phyloP scores from a whole-genome alignment of 2,113 vertebrate species.

The Campylomormyrus numenius region DNA sequence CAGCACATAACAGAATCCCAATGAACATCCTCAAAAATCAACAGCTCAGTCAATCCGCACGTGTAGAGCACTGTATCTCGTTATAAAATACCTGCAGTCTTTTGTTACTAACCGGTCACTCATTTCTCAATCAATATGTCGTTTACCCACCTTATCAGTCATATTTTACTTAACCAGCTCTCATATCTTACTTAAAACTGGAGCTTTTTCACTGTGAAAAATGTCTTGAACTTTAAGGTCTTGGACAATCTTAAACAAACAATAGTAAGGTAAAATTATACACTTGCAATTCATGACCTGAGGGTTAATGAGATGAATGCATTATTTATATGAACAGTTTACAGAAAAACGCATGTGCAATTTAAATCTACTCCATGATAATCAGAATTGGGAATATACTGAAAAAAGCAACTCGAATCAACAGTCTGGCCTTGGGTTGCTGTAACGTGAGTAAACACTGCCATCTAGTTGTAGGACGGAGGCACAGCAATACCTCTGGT shows the following conservation, averaged over 20 bases:
- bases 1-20: constrained; percentile 1
- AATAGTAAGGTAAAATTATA: not conserved
- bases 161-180: not conserved
- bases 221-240: not conserved
- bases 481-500: not conserved
- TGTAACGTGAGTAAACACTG: constrained; percentile 12
- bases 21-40: not conserved
- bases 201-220: not conserved
- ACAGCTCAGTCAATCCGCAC: not conserved
- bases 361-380: constrained; percentile 14
- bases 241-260: not conserved
- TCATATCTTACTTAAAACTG: not conserved
- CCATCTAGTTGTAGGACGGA: not conserved
- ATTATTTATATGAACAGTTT: constrained; percentile 14
- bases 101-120: not conserved
- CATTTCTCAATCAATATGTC: not conserved
- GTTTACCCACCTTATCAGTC: not conserved
- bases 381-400: not conserved
- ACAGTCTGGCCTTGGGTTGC: not conserved
- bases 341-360: constrained; percentile 3
- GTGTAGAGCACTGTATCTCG: not conserved
- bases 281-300: not conserved
- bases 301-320: constrained; percentile 18
- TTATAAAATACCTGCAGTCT: not conserved
- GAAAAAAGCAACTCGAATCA: not conserved